Evolutionary conservation across 2,888 invertebrate genomes (phyloP).

Genomic region (Portevinia maculata): DNA sequence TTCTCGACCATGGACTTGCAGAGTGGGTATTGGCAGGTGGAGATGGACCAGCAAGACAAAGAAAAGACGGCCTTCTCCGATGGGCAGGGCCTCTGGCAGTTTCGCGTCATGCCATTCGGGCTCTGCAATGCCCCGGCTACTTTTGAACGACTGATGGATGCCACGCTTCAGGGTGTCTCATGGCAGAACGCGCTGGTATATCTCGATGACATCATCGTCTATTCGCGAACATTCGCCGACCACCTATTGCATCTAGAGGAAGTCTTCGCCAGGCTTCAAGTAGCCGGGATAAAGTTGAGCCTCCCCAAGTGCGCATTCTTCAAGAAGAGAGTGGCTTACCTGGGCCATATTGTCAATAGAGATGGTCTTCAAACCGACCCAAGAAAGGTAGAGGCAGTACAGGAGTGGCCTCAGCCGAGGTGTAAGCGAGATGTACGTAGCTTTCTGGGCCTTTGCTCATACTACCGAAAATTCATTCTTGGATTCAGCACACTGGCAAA

Average conservation of each 20-base stretch:
- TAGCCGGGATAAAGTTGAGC: constrained; percentile 33
- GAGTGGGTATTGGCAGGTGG: no score
- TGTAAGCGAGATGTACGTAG: constrained; percentile 4
- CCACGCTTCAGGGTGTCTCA: constrained; percentile 6
- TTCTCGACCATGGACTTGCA: no score
- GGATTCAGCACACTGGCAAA: not conserved
- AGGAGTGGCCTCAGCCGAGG: not conserved
- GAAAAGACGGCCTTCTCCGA: constrained; percentile 27
- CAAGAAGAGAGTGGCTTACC: constrained; percentile 14
- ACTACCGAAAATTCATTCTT: constrained; percentile 12
- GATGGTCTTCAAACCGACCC: not conserved
- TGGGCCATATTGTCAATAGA: constrained; percentile 35
- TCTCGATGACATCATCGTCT: constrained; percentile 72
- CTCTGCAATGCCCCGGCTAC: constrained; percentile 38
- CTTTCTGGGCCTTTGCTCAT: constrained; percentile 17
- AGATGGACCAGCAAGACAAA: no score
- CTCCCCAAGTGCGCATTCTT: constrained; percentile 32
- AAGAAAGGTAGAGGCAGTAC: constrained; percentile 20
- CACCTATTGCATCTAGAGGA: constrained; percentile 41
- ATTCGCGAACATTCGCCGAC: constrained; percentile 55
- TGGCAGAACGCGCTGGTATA: constrained; percentile 12
- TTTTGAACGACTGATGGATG: constrained; percentile 25
- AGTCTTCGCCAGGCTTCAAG: constrained; percentile 18
- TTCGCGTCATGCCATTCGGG: constrained; percentile 23
- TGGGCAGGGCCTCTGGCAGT: constrained; percentile 12